A percentile compares a stretch with the other conserved stretches of the same genome.
Evolutionary conservation across 2,888 invertebrate genomes (phyloP).

Genomic region (Trachelus troglodyta): DNA sequence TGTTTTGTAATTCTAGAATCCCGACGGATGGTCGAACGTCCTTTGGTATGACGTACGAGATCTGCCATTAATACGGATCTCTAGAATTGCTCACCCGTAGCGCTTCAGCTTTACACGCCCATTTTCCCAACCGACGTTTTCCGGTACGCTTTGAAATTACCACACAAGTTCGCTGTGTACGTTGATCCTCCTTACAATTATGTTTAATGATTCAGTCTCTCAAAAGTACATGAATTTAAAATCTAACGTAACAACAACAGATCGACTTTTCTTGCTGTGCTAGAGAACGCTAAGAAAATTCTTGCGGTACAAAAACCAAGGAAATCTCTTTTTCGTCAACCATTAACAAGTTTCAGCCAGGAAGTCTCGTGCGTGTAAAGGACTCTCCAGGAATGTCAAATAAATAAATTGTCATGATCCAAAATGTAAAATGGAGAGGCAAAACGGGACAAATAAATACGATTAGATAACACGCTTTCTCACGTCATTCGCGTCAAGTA

Average conservation of each 20-base stretch:
- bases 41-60: neutral
- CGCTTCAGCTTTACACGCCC: neutral
- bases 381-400: neutral
- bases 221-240: neutral
- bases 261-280: neutral
- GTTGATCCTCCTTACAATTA: neutral
- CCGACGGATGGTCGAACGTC: neutral
- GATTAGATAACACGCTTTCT: neutral
- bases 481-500: neutral
- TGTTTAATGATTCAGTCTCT: neutral
- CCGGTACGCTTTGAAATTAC: neutral
- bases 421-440: neutral
- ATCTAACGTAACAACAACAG: neutral
- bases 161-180: neutral
- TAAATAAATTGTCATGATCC: neutral
- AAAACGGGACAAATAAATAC: neutral
- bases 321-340: neutral
- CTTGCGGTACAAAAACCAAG: neutral
- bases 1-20: neutral
- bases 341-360: neutral
- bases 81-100: neutral
- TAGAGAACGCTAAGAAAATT: neutral
- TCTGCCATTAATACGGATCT: neutral
- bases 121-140: neutral
- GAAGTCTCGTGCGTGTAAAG: neutral